Evolutionary conservation across 1,140 invertebrate species (phyloP), one percentile per base, ranked within the genome.

Genomic region (Lordiphosa clarofinis): DNA sequence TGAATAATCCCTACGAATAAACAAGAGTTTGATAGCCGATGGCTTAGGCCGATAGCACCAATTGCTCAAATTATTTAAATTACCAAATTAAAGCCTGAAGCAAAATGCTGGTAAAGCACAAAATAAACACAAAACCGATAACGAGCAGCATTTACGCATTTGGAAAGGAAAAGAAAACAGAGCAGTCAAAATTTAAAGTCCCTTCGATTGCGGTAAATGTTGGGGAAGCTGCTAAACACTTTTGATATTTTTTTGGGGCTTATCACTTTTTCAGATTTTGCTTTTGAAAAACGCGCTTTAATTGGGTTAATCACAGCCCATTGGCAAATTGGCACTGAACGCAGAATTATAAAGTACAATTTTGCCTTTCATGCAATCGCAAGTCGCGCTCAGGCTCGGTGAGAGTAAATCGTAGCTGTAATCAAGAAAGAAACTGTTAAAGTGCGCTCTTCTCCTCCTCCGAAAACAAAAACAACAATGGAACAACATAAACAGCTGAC

Each of bases 31-130:
- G 28, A 31, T 31, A 31, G 28, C 46, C 42, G 42, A 28, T 44
- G 12, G 33, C 12, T 15, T 15, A 13, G 9, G 2, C 12, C 15
- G 8, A 49, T 48, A 48, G 28, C 24, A 11, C 19, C 31, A 44
- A 11, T 21, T 37, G 21, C 15, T 31, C 7, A 31, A 3, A 49
- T 38, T 60, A 28, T 40, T 33, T 12, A 33, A 48, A 44, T 82
- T 82, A 81, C 75, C 75, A 81, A 58, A 68, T 50, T 24, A 81
- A 37, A 8, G 56, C 42, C 38, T 72, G 72, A n/a, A 64, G 12
- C 28, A 37, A 28, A 31, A 71, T 10, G 48, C 52, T 71, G 7
- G 44, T 37, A n/a, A 82, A 33, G 48, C 72, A 82, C 35, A 82
- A 12, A 8, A 61, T 24, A 4, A 57, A 47, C 56, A 82, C 53